Conservation (phyloP, 2,797 vertebrate genomes). For the Chelonia mydas region DNA sequence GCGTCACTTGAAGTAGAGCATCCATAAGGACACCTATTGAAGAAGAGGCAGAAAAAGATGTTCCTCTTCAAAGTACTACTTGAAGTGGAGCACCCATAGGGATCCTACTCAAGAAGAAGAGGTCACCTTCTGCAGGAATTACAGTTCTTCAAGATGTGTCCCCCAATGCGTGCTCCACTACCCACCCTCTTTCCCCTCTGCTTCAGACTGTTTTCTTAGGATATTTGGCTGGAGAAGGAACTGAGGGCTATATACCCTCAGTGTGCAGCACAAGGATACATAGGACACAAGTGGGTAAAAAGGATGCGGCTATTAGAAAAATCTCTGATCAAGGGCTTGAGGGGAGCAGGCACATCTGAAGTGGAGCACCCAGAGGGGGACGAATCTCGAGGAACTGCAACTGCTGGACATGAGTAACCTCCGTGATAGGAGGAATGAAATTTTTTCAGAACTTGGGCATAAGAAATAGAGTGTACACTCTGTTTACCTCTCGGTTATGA, state of each 20-base stretch:
- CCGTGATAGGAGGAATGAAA: background rate
- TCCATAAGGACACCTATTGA: too few relatives aligned
- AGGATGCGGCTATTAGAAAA: background rate
- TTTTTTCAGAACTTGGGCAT: background rate
- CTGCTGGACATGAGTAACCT: background rate
- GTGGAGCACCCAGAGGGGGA: background rate
- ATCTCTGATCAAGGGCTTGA: background rate
- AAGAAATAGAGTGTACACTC: background rate
- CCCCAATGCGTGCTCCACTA: too few relatives aligned
- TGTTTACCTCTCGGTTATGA: background rate
- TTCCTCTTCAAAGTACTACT: background rate
- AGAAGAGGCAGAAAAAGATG: background rate
- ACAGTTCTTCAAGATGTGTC: background rate
- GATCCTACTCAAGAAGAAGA: background rate
- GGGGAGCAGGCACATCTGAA: background rate
- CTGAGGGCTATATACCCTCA: too few relatives aligned
- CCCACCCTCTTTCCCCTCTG: background rate
- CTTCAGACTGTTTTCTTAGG: background rate
- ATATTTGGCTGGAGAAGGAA: background rate
- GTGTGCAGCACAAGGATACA: background rate
- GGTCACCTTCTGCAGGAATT: background rate
- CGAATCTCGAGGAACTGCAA: background rate
- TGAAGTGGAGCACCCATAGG: background rate
- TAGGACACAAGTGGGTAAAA: background rate
- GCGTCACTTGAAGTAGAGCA: background rate